phyloP scores from a whole-genome alignment of 2,888 invertebrate genomes.

The Actias luna region DNA sequence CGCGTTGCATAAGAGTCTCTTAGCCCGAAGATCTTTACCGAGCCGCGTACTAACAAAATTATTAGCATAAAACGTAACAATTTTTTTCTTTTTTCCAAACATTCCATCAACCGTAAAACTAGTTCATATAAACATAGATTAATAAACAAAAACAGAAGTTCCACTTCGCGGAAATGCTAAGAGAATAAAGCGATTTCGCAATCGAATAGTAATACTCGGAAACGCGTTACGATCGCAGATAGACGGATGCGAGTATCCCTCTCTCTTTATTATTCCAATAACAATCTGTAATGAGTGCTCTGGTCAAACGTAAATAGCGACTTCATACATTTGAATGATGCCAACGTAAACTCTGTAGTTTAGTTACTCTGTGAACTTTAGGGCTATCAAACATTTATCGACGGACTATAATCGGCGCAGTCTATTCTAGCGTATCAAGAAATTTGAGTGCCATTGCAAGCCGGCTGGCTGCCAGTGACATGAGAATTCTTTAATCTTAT shows the following conservation, averaged over 20 bases:
- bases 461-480: too few relatives aligned
- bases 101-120: slow-evolving; percentile 48
- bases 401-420: background rate
- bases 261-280: slow-evolving; percentile 81
- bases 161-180: slow-evolving; percentile 67
- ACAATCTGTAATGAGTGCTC: slow-evolving; percentile 81
- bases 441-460: background rate
- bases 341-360: slow-evolving; percentile 65
- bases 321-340: slow-evolving; percentile 81
- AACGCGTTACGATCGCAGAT: slow-evolving; percentile 67
- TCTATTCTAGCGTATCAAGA: background rate
- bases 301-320: slow-evolving; percentile 80
- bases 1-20: background rate
- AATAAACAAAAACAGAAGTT: slow-evolving; percentile 76
- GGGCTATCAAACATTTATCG: slow-evolving; percentile 45
- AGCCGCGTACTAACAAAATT: background rate
- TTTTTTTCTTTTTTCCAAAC: slow-evolving; percentile 44
- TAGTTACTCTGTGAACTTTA: slow-evolving; percentile 54
- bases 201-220: slow-evolving; percentile 64
- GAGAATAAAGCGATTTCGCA: slow-evolving; percentile 78
- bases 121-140: slow-evolving; percentile 71
- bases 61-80: slow-evolving; percentile 33
- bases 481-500: too few relatives aligned
- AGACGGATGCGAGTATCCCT: slow-evolving; percentile 70
- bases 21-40: background rate